Evolutionary conservation across 2,797 vertebrate species (phyloP), one percentile per base, ranked within the genome.

Genomic region (Myiotriccus ornatus): DNA sequence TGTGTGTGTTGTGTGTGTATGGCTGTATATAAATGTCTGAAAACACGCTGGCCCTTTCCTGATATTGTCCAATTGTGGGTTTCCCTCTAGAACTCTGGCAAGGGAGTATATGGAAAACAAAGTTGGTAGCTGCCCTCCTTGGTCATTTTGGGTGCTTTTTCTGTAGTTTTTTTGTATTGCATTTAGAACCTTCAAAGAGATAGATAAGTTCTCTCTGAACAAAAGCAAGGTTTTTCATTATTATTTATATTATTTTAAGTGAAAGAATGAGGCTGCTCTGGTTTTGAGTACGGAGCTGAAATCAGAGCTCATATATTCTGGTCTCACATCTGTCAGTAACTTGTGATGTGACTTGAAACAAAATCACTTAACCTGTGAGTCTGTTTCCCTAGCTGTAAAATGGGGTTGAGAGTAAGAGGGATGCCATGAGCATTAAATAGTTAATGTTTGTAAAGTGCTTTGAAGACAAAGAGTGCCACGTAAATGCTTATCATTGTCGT

Each of bases 321-420:
- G 55, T 94, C 87, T 92, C 91, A 90, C 64, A 77, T 90, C 63
- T 12, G 7, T 83, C 87, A 84, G 83, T 90, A 90, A 93, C 73
- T 93, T 95, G 76, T 84, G 85, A 91, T 96, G 87, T 92, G 94
- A 95, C 94, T 96, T 93, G 94, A 96, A 94, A 94, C 77, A 91
- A 96, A 97, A 96, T 93, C 89, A 87, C 37, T 96, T 96, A 88
- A 97, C 95, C 94, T 88, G 37, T 86, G 59, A 64, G 67, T 91
- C 80, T 94, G 67, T 88, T 93, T 89, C 63, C 59, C 47, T 96
- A 91, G 67, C 85, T 95, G 52, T 82, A 93, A 94, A 96, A 88
- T 50, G 80, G 83, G 87, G 63, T 79, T 94, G 79, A 79, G 85
- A 87, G 44, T 84, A 84, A 91, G 55, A 91, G 44, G 83, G 56